Base-by-base conservation (phyloP, 2,888 invertebrate species). In the Cataglyphis albicans region DNA sequence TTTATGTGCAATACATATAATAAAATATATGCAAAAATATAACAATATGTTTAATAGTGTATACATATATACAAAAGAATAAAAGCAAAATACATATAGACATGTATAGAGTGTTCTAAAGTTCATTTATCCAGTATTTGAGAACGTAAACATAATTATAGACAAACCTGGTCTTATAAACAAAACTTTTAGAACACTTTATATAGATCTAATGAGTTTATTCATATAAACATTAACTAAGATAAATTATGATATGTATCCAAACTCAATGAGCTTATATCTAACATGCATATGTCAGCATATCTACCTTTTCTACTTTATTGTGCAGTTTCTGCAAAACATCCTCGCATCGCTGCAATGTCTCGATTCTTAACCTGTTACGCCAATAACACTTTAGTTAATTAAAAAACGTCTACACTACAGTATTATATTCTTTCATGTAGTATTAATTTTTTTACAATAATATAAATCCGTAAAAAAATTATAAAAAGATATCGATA, bases 311-410 rank as follows among this genome's bases (percentile, higher is more conserved):
- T 92, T 96, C 96, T 48, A 97, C 96, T 95, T 96, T 97, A 64
- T 95, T 95, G 90, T 96, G 96, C 86, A 97, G 95, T 94, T 96
- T 97, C 78, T 96, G 94, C 55, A 97, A 95, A 82, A 97, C 96
- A 92, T 96, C 96, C 94, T 97, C 97, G 93, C 97, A 97, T 94
- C 96, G 96, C 32, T 95, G 94, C 68, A 97, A 93, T 74, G 97
- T 97, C 89, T 96, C 96, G 94, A 96, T 95, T 95, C 96, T 97
- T 95, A 97, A 95, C 93, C 97, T 97, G 94, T 78, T 86, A 91
- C 95, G 95, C 25, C 65, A 67, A 83, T 52, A 84, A 89, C 10
- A 92, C 88, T 87, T 6, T 61, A 38, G 44, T 84, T 84, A 86
- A 75, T 74, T 59, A 25, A 15, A 59, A 29, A 59, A 59, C 29